A percentile compares a stretch with the other conserved stretches of the same genome.
Conservation (phyloP, 30 jellyfish, hydroid and myxozoan genomes). For the Hydractinia echinata region DNA sequence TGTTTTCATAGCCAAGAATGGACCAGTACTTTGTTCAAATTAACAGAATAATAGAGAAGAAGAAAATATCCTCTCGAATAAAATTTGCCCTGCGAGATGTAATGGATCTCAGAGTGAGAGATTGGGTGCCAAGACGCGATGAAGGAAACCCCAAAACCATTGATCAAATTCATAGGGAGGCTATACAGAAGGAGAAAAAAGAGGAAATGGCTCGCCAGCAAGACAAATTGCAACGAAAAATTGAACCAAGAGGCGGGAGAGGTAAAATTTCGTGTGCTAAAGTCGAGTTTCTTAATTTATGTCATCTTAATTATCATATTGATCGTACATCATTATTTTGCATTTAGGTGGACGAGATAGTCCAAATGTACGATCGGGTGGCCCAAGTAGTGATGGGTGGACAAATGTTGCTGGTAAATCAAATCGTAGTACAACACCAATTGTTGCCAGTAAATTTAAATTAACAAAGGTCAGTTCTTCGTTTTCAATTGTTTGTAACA, state of each 20-base stretch:
- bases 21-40: conserved; percentile 78
- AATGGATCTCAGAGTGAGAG: conserved; percentile 52
- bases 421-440: conserved; percentile 43
- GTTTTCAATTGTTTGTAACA: background rate
- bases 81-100: conserved; percentile 74
- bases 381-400: conserved; percentile 74
- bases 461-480: conserved; percentile 31
- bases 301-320: too few relatives aligned
- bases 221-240: conserved; percentile 55
- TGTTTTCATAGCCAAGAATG: conserved; percentile 51
- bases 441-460: conserved; percentile 65
- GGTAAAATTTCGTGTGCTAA: background rate
- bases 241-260: background rate
- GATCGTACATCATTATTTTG: background rate
- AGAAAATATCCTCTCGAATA: conserved; percentile 73
- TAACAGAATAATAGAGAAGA: conserved; percentile 48
- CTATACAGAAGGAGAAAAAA: conserved; percentile 51
- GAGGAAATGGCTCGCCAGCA: conserved; percentile 60
- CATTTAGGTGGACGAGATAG: conserved; percentile 81
- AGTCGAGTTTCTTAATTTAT: background rate
- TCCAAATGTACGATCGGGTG: conserved; percentile 48
- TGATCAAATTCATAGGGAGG: conserved; percentile 75
- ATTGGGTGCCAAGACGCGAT: conserved; percentile 82
- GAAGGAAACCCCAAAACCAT: conserved; percentile 73
- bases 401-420: conserved; percentile 47